Evolutionary conservation across 1,140 invertebrate genomes (phyloP), one percentile per base, ranked within the genome.

Genomic region (Dreissena rostriformis): DNA sequence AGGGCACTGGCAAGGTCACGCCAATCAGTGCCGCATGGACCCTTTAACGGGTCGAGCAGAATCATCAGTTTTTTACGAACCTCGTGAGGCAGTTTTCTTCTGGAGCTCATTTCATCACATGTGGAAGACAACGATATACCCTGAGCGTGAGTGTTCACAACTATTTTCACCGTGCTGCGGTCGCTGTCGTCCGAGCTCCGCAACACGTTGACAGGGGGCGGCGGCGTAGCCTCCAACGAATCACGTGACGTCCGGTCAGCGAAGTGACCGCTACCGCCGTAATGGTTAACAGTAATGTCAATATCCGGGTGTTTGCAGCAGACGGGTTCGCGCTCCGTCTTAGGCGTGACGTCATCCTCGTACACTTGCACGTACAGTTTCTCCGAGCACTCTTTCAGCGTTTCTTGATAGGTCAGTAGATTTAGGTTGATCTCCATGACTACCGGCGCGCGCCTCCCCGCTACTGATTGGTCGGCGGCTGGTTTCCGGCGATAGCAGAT

Each of bases 391-490:
- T 86, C 84, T 68, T 87, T 75, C 7, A 80, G 63, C 0, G 67
- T 83, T 63, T 88, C 78, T 63, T 90, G 90, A 67, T 83, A 88
- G 2, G 87, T 61, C 29, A 82, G 75, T 17, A 89, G 49, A 52
- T 88, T 66, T 6, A 90, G 67, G 53, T 83, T 90, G 28, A 90
- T 82, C 73, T 90, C 90, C 5, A 73, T 65, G 66, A 71, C 29
- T 73, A 78, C 19, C 26, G 1, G 29, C 24, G 24, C 70, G 65
- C 7, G 49, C 55, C 22, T 7, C 39, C 15, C 0, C 65, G 17
- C 17, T 39, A 39, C 39, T 39, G 39, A 39, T 39, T 66, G 28
- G 8, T 22, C 15, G 10, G 15, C 2, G 57, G 39, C 28, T 51
- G 68, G 24, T 29, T 81, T 67, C 51, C 86, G 77, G 22, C 77